phyloP scores from a whole-genome alignment of 2,797 vertebrate genomes.

The Acropternis orthonyx region DNA sequence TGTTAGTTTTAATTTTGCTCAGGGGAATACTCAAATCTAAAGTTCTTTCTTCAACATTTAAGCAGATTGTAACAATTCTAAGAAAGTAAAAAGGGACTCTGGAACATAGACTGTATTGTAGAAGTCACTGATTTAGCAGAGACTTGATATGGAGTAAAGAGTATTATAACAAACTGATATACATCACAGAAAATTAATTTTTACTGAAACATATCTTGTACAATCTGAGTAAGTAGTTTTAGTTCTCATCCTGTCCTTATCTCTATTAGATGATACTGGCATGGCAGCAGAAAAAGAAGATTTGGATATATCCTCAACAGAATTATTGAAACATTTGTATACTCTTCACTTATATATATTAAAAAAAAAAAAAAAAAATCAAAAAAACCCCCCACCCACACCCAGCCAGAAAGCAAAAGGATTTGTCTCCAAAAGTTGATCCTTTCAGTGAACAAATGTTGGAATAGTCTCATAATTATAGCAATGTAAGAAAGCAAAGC shows the following conservation, averaged over 20 bases:
- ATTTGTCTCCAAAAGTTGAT: background rate
- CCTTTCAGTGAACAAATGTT: background rate
- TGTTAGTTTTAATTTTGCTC: no score
- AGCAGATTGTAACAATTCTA: background rate
- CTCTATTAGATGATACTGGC: background rate
- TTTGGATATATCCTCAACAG: background rate
- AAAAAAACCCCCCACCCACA: no score
- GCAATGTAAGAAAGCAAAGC: background rate
- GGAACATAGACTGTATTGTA: background rate
- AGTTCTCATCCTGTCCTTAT: background rate
- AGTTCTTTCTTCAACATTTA: no score
- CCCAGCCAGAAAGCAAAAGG: background rate
- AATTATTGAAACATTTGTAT: background rate
- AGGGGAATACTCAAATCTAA: no score
- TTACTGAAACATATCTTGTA: background rate
- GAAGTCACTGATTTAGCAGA: background rate
- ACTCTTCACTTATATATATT: fast-evolving
- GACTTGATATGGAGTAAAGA: background rate
- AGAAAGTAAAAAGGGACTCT: background rate
- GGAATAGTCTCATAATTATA: background rate
- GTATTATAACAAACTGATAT: background rate
- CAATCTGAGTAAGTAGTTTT: background rate
- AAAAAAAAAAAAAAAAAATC: background rate
- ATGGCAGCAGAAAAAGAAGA: background rate
- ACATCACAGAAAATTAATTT: background rate